Evolutionary conservation across 2,888 invertebrate species (phyloP), one percentile per base, ranked within the genome.

Genomic region (Caenorhabditis sp.): DNA sequence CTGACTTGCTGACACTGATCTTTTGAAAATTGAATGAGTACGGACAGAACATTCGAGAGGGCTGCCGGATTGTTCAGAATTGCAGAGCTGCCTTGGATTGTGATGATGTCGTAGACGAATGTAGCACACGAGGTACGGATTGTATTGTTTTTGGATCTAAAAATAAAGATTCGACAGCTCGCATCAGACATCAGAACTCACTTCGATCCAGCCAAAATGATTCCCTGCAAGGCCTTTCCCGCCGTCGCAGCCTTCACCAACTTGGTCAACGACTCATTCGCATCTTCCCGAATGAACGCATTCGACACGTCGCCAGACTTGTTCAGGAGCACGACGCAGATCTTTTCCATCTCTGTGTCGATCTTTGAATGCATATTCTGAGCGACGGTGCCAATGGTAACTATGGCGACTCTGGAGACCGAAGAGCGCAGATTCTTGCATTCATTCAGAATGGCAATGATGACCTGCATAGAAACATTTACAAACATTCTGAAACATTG

Each of bases 221-320:
- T 88, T 37, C 92, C 92, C 51, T 89, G 74, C 37, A 93, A 87
- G 2, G 92, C 92, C 71, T 92, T 90, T 47, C 91, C 91, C 40
- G 95, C 94, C 32, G 95, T 94, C 20, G 96, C 94, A 80, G 95
- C 94, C 74, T 95, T 95, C 76, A 96, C 95, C 94, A 98, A 95
- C 15, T 94, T 94, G 88, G 95, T 95, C 51, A 98, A 92, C 0
- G 97, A 96, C 11, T 94, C 94, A 74, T 95, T 95, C 2, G 97
- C 96, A 92, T 98, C 98, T 40, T 95, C 95, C 24, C 97, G 94
- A 64, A 98, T 94, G 92, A 98, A 97, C 88, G 95, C 95, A 93
- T 97, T 97, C 8, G 96, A 97, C 91, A 98, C 98, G 0, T 97
- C 96, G 62, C 89, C 89, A 2, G 88, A 68, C 51, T 86, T 86